These are phyloP conservation scores for Sepiola atlantica DNA, from an alignment of 2,888 invertebrate genomes.

Conservation along the genomic window DNA sequence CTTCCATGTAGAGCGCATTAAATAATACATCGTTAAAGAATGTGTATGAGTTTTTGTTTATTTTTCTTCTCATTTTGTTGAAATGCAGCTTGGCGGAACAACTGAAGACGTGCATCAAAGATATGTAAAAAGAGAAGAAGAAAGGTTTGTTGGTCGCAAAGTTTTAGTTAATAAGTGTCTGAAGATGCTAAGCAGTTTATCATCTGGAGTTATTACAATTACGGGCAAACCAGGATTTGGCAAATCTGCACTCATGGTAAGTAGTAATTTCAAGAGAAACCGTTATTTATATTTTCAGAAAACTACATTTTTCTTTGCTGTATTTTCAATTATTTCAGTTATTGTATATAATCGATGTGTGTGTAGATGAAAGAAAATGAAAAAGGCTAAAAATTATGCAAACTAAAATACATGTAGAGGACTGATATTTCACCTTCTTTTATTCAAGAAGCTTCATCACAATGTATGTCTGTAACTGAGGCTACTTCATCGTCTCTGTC, in stretches of 20 bases:
- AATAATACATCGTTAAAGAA: background rate
- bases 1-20: background rate
- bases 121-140: slow-evolving; percentile 59
- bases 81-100: slow-evolving; percentile 60
- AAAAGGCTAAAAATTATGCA: too few relatives aligned
- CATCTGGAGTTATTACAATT: slow-evolving; percentile 65
- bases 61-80: background rate
- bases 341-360: too few relatives aligned
- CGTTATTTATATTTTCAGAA: too few relatives aligned
- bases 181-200: slow-evolving; percentile 58
- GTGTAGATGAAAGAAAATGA: too few relatives aligned
- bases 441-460: too few relatives aligned
- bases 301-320: too few relatives aligned
- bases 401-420: too few relatives aligned
- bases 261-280: slow-evolving; percentile 38
- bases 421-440: too few relatives aligned
- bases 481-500: too few relatives aligned
- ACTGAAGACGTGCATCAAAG: slow-evolving; percentile 66
- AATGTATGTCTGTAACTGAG: too few relatives aligned
- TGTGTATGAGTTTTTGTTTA: background rate
- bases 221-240: slow-evolving; percentile 73
- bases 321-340: too few relatives aligned
- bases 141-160: slow-evolving; percentile 67
- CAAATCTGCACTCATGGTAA: slow-evolving; percentile 73
- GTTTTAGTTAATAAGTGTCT: slow-evolving; percentile 63